A percentile compares a stretch with the other conserved stretches of the same genome.
Evolutionary conservation across 2,888 invertebrate species (phyloP).

Genomic region (Congeria kusceri): DNA sequence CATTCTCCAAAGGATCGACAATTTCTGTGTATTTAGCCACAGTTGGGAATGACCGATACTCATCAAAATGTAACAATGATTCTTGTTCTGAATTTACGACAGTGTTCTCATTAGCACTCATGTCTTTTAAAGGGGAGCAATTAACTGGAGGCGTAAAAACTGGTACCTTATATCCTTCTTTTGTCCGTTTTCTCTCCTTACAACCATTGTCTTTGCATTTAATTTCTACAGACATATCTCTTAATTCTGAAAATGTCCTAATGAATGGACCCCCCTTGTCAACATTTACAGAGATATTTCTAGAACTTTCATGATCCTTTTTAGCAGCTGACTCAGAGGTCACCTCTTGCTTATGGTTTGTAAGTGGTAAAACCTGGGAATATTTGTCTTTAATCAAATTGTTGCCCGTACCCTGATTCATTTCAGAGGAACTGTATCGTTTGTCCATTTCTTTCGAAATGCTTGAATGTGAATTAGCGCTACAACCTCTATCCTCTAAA

Average conservation of each 20-base stretch:
- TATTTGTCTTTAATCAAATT: too few relatives aligned
- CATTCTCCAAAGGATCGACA: background rate
- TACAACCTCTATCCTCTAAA: background rate
- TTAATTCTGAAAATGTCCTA: background rate
- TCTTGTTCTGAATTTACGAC: background rate
- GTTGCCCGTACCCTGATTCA: too few relatives aligned
- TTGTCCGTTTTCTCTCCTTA: background rate
- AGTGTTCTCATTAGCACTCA: constrained; percentile 7
- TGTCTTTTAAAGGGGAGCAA: constrained; percentile 49
- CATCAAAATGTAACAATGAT: background rate
- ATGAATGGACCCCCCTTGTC: too few relatives aligned
- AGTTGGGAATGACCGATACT: background rate
- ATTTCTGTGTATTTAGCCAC: constrained; percentile 18
- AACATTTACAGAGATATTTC: too few relatives aligned
- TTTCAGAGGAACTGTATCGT: background rate
- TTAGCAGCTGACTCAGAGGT: background rate
- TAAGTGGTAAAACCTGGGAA: too few relatives aligned
- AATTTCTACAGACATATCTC: background rate
- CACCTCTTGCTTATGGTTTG: background rate
- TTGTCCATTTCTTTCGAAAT: background rate
- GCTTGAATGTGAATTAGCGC: background rate
- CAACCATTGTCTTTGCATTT: background rate
- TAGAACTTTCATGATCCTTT: background rate
- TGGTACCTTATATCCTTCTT: background rate
- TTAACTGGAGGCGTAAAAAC: background rate